A percentile compares a stretch with the other conserved stretches of the same genome.
phyloP scores from a whole-genome alignment of 1,140 invertebrate species.

The Drosophila teissieri region DNA sequence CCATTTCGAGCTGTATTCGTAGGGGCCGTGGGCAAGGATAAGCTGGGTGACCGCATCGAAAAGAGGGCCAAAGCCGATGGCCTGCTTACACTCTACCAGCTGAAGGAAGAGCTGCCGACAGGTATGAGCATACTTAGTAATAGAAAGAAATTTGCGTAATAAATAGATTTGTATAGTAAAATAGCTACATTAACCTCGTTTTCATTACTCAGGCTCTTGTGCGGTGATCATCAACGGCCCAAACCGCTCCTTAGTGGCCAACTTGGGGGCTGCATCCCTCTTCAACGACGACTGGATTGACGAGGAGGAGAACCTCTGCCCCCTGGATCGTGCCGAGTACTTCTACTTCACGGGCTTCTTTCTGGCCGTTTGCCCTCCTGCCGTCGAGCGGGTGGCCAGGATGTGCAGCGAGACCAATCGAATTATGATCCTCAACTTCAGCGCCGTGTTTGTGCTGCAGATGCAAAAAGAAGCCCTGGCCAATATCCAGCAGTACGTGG shows the following conservation, averaged over 20 bases:
- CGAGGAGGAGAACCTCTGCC: conserved; percentile 50
- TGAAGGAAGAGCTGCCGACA: conserved; percentile 90
- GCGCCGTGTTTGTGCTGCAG: conserved; percentile 61
- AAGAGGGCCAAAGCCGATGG: conserved; percentile 92
- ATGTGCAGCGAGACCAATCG: conserved; percentile 24
- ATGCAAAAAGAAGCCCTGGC: conserved; percentile 30
- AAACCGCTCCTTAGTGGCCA: conserved; percentile 61
- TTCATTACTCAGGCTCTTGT: conserved; percentile 89
- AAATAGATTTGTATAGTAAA: not conserved
- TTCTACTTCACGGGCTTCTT: conserved; percentile 68
- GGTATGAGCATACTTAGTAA: conserved; percentile 3
- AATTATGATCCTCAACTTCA: conserved; percentile 55
- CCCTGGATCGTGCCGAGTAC: conserved; percentile 36
- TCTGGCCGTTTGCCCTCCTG: conserved; percentile 44
- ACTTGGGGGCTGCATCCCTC: conserved; percentile 56
- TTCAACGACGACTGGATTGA: conserved; percentile 54
- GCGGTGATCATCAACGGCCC: conserved; percentile 89
- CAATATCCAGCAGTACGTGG: conserved; percentile 38
- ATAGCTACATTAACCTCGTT: not conserved
- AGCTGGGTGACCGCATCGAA: conserved; percentile 94
- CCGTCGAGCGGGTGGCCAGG: conserved; percentile 27
- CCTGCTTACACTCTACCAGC: conserved; percentile 94
- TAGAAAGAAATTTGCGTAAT: not conserved
- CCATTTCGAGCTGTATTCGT: conserved; percentile 94
- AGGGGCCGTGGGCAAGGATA: conserved; percentile 97